Conservation (phyloP, 2,888 invertebrate species). For the Agrotis puta region DNA sequence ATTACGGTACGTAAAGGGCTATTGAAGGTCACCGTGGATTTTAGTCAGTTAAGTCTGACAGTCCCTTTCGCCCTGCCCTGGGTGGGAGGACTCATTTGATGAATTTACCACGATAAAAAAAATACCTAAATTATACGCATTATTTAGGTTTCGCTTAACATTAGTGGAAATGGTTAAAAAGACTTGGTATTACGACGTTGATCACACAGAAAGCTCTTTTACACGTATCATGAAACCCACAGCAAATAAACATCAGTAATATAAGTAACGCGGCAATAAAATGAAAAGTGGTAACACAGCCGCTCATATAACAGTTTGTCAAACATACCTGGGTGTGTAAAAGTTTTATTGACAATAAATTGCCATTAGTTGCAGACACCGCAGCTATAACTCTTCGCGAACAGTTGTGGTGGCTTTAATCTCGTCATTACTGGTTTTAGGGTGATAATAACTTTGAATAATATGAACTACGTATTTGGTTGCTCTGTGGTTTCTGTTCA, state of each 20-base stretch:
- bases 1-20: no score
- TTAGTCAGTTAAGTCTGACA: no score
- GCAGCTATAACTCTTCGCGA: conserved; percentile 74
- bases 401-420: conserved; percentile 77
- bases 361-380: conserved; percentile 75
- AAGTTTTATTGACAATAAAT: conserved; percentile 81
- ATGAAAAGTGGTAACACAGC: conserved; percentile 47
- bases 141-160: not conserved
- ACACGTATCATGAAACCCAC: conserved; percentile 21
- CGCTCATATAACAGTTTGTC: conserved; percentile 59
- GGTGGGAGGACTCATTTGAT: no score
- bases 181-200: conserved; percentile 1
- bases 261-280: conserved; percentile 53
- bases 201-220: conserved; percentile 43
- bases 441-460: conserved; percentile 56
- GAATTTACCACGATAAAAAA: no score
- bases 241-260: conserved; percentile 43
- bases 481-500: conserved; percentile 4
- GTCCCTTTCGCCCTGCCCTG: no score
- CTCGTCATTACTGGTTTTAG: conserved; percentile 78
- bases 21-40: no score
- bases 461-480: conserved; percentile 36
- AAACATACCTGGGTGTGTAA: conserved; percentile 67
- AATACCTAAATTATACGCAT: no score
- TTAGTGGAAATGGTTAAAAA: not conserved